Evolutionary conservation across 1,140 invertebrate species (phyloP).

Genomic region (Drosophila cardini): DNA sequence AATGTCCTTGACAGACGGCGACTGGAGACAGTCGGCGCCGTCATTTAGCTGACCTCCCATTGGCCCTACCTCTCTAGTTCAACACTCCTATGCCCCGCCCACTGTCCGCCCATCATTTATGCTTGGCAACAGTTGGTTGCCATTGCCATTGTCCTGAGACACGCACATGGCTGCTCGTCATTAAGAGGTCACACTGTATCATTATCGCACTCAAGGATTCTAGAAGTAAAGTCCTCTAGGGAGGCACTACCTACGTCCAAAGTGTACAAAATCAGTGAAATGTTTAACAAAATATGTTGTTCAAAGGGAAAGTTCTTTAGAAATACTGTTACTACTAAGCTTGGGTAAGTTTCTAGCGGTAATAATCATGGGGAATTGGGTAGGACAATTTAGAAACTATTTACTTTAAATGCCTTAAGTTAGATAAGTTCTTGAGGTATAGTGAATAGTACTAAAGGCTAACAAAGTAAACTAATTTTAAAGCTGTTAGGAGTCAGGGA

Average conservation of each 20-base stretch:
- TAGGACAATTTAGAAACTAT: too few relatives aligned
- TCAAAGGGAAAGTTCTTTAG: too few relatives aligned
- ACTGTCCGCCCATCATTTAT: slow-evolving; percentile 30
- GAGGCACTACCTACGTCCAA: not conserved
- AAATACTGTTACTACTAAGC: too few relatives aligned
- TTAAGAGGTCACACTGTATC: slow-evolving; percentile 26
- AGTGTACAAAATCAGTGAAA: not conserved
- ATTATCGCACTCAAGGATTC: slow-evolving; percentile 20
- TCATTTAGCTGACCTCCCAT: slow-evolving; percentile 33
- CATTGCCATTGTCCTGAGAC: slow-evolving; percentile 43
- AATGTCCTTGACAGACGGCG: slow-evolving; percentile 54
- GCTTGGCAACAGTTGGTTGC: slow-evolving; percentile 59
- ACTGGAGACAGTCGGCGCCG: slow-evolving; percentile 58
- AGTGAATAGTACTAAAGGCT: too few relatives aligned
- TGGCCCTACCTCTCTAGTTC: not conserved
- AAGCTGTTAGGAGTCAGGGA: too few relatives aligned
- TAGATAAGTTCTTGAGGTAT: too few relatives aligned
- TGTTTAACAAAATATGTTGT: not conserved
- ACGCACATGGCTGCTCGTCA: slow-evolving; percentile 46
- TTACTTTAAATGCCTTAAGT: too few relatives aligned
- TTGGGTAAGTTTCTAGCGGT: too few relatives aligned
- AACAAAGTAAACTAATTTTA: too few relatives aligned
- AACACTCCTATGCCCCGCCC: not conserved
- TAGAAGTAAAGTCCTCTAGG: not conserved
- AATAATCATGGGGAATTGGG: too few relatives aligned